Conservation (phyloP, 2,113 vertebrate species). For the Coturnix japonica region DNA sequence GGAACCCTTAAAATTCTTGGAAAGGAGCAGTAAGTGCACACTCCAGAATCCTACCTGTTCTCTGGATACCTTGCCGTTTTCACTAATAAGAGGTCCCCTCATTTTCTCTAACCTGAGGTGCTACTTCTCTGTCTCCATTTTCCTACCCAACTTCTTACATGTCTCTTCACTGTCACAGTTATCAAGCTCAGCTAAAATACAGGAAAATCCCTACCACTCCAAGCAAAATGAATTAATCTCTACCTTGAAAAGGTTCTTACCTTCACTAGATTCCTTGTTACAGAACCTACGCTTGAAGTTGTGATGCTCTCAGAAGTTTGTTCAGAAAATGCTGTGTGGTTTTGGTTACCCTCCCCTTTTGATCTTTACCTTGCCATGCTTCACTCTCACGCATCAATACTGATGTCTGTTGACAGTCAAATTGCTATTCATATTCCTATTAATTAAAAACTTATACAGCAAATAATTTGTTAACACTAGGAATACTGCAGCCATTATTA, state of each 20-base stretch:
- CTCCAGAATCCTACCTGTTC: constrained; percentile 15
- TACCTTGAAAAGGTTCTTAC: background rate
- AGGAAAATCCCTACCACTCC: constrained; percentile 18
- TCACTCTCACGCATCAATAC: constrained; percentile 49
- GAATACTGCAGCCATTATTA: constrained; percentile 67
- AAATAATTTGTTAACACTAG: constrained; percentile 74
- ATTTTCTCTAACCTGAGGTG: constrained; percentile 24
- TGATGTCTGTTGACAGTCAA: constrained; percentile 74
- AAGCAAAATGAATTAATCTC: constrained; percentile 38
- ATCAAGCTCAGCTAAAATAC: constrained; percentile 44
- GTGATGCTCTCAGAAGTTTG: background rate
- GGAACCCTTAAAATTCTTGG: constrained; percentile 48
- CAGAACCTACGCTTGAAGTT: background rate
- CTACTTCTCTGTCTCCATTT: constrained; percentile 47
- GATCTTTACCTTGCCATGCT: constrained; percentile 42
- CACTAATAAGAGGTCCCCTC: constrained; percentile 30
- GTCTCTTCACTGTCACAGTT: constrained; percentile 44
- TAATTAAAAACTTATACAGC: constrained; percentile 75
- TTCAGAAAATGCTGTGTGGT: constrained; percentile 38
- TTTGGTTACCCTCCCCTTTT: background rate
- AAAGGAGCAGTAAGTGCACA: constrained; percentile 28
- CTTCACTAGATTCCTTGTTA: background rate
- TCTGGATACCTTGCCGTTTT: constrained; percentile 19
- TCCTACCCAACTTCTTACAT: constrained; percentile 23
- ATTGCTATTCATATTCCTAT: constrained; percentile 61